phyloP scores from a whole-genome alignment of 1,140 invertebrate species.

The Caenorhabditis latens region DNA sequence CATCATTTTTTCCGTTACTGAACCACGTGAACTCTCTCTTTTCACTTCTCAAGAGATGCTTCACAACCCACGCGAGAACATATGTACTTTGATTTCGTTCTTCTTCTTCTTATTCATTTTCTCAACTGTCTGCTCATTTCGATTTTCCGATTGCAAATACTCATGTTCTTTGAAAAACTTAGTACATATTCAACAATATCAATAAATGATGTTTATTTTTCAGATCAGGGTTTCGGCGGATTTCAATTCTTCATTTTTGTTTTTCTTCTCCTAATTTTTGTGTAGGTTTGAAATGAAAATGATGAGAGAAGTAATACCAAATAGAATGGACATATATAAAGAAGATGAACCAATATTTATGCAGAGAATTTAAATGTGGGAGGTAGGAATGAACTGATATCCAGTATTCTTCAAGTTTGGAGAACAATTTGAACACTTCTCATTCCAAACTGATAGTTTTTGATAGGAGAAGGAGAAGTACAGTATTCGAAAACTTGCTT shows the following conservation, averaged over 20 bases:
- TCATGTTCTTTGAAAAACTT: conserved; percentile 28
- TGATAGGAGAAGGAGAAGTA: too few species aligned
- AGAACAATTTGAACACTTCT: too few species aligned
- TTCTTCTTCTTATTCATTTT: not conserved
- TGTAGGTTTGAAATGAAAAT: conserved; percentile 30
- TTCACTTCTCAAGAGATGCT: not conserved
- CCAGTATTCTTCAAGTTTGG: too few species aligned
- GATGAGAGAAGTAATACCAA: not conserved
- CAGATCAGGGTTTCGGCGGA: not conserved
- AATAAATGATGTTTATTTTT: conserved; percentile 44
- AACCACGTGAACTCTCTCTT: conserved; percentile 24
- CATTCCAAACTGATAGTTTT: too few species aligned
- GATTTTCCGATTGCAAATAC: not conserved
- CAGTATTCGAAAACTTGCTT: too few species aligned
- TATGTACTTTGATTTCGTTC: not conserved
- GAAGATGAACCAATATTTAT: too few species aligned
- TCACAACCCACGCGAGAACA: not conserved
- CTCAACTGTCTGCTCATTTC: not conserved
- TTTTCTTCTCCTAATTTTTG: not conserved
- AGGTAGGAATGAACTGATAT: too few species aligned
- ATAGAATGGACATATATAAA: not conserved
- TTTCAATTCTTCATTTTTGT: not conserved
- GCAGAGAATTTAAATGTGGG: too few species aligned
- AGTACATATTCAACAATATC: conserved; percentile 15
- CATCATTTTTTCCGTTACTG: conserved; percentile 23